These are phyloP conservation scores for Andrena praecox DNA, from an alignment of 2,888 invertebrate genomes.

Conservation along the genomic window DNA sequence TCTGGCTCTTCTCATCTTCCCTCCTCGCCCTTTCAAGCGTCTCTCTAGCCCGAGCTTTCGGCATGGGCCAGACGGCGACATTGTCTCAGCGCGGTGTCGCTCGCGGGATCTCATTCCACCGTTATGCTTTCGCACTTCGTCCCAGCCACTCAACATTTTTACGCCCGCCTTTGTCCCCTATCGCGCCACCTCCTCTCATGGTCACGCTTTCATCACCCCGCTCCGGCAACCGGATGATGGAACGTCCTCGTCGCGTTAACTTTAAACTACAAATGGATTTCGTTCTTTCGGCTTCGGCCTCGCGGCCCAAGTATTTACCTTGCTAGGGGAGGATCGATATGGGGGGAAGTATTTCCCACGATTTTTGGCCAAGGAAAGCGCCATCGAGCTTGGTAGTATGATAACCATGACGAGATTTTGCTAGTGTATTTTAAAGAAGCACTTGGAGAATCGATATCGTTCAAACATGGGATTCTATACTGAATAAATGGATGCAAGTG, in stretches of 20 bases:
- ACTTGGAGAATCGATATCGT: too few relatives aligned
- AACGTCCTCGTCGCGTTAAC: conserved; percentile 39
- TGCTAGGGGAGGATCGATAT: not conserved
- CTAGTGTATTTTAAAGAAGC: too few relatives aligned
- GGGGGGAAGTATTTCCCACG: not conserved
- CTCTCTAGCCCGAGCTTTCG: conserved; percentile 50
- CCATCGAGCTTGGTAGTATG: too few relatives aligned
- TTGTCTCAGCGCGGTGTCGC: conserved; percentile 53
- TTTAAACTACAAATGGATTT: conserved; percentile 58
- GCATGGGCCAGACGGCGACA: conserved; percentile 51
- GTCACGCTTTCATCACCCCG: conserved; percentile 53
- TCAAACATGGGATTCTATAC: too few relatives aligned
- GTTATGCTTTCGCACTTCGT: conserved; percentile 66
- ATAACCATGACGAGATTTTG: too few relatives aligned
- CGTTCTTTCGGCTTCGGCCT: conserved; percentile 10
- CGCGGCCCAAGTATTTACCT: conserved; percentile 21
- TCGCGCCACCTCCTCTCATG: conserved; percentile 19
- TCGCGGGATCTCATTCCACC: conserved; percentile 58
- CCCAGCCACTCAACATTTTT: conserved; percentile 64
- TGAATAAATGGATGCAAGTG: too few relatives aligned
- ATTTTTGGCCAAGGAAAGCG: not conserved
- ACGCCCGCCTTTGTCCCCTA: conserved; percentile 44
- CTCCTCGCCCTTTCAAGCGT: conserved; percentile 1
- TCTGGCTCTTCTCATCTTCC: conserved; percentile 34
- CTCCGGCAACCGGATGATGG: conserved; percentile 55